Evolutionary conservation across 2,888 invertebrate species (phyloP), one percentile per base, ranked within the genome.

Genomic region (Chironomus tentans): DNA sequence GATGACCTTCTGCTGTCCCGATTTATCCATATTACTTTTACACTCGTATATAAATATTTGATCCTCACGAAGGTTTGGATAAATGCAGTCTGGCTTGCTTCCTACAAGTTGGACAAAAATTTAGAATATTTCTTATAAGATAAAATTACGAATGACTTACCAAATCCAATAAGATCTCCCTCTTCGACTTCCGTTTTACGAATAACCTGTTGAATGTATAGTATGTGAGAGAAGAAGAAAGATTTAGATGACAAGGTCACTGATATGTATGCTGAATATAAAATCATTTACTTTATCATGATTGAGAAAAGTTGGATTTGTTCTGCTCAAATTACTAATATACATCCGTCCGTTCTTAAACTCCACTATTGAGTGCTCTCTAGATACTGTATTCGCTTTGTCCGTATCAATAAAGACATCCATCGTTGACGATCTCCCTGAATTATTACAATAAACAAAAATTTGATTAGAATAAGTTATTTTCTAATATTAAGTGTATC

Each of bases 101-200:
- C 68, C 68, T 68, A n/a, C n/a, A n/a, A n/a, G n/a, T n/a, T n/a
- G n/a, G n/a, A n/a, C n/a, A n/a, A n/a, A n/a, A n/a, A n/a, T n/a
- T n/a, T n/a, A n/a, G n/a, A n/a, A n/a, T n/a, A n/a, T n/a, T n/a
- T n/a, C n/a, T n/a, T n/a, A n/a, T n/a, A n/a, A n/a, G n/a, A n/a
- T n/a, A n/a, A n/a, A n/a, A 24, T 24, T 24, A 24, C n/a, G n/a
- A 24, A 3, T 24, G 3, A 65, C 24, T 28, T n/a, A 68, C 68
- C 68, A 13, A 68, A 18, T 68, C 68, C 68, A 38, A 68, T 38
- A 13, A 68, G n/a, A 68, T 68, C 68, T 15, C 68, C 68, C 6
- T 15, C 46, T 3, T 38, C 68, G 6, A 68, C 15, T 68, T 38
- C 46, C 3, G 28, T 68, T 7, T 15, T 6, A 15, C 18, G 68